Evolutionary conservation across 2,797 vertebrate genomes (phyloP), one percentile per base, ranked within the genome.

Genomic region (Lithobates sylvaticus): DNA sequence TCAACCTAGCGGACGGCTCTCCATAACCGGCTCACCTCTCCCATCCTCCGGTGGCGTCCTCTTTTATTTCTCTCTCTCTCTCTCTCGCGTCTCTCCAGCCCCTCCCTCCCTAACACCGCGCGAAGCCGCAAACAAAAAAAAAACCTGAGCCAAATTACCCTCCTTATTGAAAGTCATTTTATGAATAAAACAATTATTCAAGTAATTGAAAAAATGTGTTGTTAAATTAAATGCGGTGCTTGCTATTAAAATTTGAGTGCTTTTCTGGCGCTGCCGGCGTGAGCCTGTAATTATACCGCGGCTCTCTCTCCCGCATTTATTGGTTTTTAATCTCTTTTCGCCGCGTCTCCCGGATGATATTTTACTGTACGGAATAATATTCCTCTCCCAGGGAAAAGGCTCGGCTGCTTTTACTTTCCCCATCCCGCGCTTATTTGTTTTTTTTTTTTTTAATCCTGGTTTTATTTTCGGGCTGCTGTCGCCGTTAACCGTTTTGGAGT

Each of bases 181-280:
- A 94, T 94, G 94, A 95, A 95, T 95, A 94, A 95, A 95, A 95
- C 95, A 95, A 95, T 95, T 95, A 95, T 95, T 94, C 94, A 94
- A 92, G 94, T 95, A 95, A 95, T 95, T 95, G 95, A 95, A 95
- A 95, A 95, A 95, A 95, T 94, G 93, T 95, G 94, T 94, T 90
- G 84, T 95, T 95, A 95, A 95, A 95, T 95, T 95, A 95, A 95
- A 95, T 95, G 94, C 94, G 94, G 93, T 94, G 92, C 92, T 93
- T 95, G 94, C 95, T 95, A 95, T 95, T 95, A 95, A 95, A 95
- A 93, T 95, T 95, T 95, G 94, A 95, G 94, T 94, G 94, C 91
- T 94, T 32, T 95, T 93, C 90, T 93, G 92, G 91, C 10, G 93
- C 95, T 94, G 93, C 92, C 85, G 89, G 94, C 92, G 91, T 93